A percentile compares a stretch with the other conserved stretches of the same genome.
Evolutionary conservation across 1,140 invertebrate species (phyloP).

Genomic region (Papilio xuthus): DNA sequence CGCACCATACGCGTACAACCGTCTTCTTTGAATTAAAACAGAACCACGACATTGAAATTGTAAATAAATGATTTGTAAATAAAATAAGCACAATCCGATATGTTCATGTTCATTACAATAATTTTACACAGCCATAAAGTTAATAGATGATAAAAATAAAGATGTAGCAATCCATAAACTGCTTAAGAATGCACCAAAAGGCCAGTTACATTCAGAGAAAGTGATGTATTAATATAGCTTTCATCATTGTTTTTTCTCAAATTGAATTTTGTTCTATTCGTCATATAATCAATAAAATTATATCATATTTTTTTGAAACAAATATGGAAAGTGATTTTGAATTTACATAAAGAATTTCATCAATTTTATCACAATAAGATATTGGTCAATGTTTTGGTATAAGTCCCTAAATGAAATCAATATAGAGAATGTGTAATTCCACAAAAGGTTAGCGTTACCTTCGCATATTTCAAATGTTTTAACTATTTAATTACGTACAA

Average conservation of each 20-base stretch:
- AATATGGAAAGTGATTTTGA: not conserved
- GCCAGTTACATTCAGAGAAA: not conserved
- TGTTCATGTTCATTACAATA: not conserved
- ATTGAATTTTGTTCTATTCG: not conserved
- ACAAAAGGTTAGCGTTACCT: slow-evolving; percentile 33
- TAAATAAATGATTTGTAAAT: slow-evolving; percentile 55
- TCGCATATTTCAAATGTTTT: slow-evolving; percentile 39
- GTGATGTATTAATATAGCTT: not conserved
- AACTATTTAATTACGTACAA: slow-evolving; percentile 35
- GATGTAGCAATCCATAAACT: not conserved
- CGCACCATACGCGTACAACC: slow-evolving; percentile 16
- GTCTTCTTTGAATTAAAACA: slow-evolving; percentile 37
- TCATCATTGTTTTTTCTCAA: not conserved
- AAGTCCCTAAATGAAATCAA: slow-evolving; percentile 6
- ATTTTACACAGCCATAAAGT: not conserved
- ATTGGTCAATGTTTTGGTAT: not conserved
- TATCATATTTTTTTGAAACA: not conserved
- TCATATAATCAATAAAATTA: not conserved
- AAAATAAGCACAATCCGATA: slow-evolving; percentile 37
- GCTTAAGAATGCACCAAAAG: not conserved
- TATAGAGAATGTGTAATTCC: slow-evolving; percentile 31
- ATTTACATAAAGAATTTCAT: not conserved
- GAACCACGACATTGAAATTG: slow-evolving; percentile 34
- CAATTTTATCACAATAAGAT: not conserved
- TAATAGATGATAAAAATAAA: not conserved